Percentiles rank a stretch among this genome's conserved stretches.
Conservation (phyloP, 35 echinoderm and acorn worm genomes). For the Ophiothrix spiculata region DNA sequence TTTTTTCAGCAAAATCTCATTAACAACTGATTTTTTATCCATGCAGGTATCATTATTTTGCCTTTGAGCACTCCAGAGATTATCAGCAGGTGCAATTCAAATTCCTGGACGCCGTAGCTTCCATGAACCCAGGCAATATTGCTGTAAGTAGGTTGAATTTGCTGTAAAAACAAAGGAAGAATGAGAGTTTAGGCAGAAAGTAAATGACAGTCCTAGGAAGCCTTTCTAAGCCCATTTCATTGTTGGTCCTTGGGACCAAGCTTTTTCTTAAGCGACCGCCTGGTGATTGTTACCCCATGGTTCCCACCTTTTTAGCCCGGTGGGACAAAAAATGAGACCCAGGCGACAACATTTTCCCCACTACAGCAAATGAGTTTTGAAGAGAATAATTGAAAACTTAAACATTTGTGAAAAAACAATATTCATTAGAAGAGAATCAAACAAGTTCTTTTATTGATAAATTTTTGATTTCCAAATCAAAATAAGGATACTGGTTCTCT, state of each 20-base stretch:
- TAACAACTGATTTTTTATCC: not conserved
- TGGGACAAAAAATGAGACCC: no score
- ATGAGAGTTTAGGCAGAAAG: not conserved
- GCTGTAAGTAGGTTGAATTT: slow-evolving; percentile 52
- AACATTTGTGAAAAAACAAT: no score
- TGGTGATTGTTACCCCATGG: not conserved
- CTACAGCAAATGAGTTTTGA: no score
- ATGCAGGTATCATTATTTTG: slow-evolving; percentile 71
- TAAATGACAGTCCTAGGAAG: not conserved
- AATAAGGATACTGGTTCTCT: no score
- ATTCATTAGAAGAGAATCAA: no score
- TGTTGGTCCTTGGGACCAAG: not conserved
- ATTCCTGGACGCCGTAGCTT: slow-evolving; percentile 96
- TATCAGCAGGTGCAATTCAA: slow-evolving; percentile 98
- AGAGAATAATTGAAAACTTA: no score
- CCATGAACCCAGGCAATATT: slow-evolving; percentile 80
- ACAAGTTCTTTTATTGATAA: no score
- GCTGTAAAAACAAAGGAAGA: not conserved
- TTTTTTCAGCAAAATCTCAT: not conserved
- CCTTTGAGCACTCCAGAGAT: slow-evolving; percentile 86
- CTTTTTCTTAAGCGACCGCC: no score
- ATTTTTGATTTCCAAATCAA: no score
- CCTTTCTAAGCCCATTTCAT: not conserved
- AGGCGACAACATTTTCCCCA: no score
- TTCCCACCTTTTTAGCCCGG: not conserved